Conservation (phyloP, 1,140 invertebrate genomes). For the Arctopsyche grandis region DNA sequence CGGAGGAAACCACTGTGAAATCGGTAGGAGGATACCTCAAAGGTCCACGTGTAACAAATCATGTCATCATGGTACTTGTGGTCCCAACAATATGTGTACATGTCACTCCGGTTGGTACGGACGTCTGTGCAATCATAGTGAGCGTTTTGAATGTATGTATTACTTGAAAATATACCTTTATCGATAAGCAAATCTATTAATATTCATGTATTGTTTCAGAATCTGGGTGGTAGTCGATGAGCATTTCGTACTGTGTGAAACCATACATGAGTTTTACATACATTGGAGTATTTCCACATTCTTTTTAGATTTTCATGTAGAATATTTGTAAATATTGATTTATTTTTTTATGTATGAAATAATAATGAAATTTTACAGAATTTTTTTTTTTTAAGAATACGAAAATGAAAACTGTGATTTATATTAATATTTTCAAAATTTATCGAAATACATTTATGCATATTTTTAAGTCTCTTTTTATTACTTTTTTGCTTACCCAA, state of each 20-base stretch:
- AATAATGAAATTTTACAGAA: not conserved
- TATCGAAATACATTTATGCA: not conserved
- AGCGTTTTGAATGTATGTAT: conserved; percentile 49
- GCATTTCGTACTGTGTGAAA: too few species aligned
- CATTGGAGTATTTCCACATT: too few species aligned
- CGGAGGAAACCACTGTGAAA: conserved; percentile 87
- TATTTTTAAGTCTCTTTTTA: too few species aligned
- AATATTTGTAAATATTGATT: too few species aligned
- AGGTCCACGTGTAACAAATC: conserved; percentile 74
- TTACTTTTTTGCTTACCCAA: too few species aligned
- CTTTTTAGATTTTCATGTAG: too few species aligned
- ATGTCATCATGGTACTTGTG: conserved; percentile 79
- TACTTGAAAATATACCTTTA: not conserved
- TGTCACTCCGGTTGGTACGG: conserved; percentile 81
- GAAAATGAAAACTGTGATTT: not conserved
- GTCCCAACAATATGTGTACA: conserved; percentile 73
- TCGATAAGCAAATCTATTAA: not conserved
- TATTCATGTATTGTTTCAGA: not conserved
- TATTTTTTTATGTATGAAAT: not conserved
- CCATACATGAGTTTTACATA: too few species aligned
- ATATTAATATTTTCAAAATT: conserved; percentile 5
- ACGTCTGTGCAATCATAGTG: conserved; percentile 74
- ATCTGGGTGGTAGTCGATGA: too few species aligned
- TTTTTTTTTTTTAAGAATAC: not conserved
- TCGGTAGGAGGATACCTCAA: conserved; percentile 73